Conservation (phyloP, 1,140 invertebrate species). For the Meteorus sp. region DNA sequence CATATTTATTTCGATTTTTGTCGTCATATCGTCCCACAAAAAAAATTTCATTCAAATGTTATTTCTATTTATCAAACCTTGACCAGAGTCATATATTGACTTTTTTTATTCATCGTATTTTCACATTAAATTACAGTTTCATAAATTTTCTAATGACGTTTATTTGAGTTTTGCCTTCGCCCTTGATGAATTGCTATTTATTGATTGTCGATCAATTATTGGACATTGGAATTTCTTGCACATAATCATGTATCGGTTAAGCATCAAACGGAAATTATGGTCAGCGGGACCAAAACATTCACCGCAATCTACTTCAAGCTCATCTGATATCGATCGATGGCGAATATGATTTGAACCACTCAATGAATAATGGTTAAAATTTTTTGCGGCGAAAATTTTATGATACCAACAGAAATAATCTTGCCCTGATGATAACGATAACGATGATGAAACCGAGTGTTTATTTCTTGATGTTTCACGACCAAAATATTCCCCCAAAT, state of each 20-base stretch:
- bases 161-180: neutral
- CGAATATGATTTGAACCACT: neutral
- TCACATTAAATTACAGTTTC: too few relatives aligned
- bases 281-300: constrained; percentile 26
- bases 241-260: constrained; percentile 35
- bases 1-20: too few relatives aligned
- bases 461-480: too few relatives aligned
- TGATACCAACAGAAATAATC: neutral
- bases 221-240: constrained; percentile 36
- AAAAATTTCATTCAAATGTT: too few relatives aligned
- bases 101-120: too few relatives aligned
- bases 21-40: too few relatives aligned
- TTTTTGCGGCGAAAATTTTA: constrained; percentile 9
- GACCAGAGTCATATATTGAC: too few relatives aligned
- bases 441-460: too few relatives aligned
- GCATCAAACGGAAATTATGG: constrained; percentile 29
- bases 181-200: constrained; percentile 5
- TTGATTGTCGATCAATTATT: too few relatives aligned
- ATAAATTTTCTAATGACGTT: neutral
- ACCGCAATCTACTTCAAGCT: neutral
- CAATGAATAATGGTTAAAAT: neutral
- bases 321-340: neutral
- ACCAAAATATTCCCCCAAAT: too few relatives aligned
- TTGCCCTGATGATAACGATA: neutral
- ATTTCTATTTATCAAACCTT: too few relatives aligned